Percentiles rank a stretch among this genome's conserved stretches.
Conservation (phyloP, 2,888 invertebrate species). For the Schizaphis graminum region DNA sequence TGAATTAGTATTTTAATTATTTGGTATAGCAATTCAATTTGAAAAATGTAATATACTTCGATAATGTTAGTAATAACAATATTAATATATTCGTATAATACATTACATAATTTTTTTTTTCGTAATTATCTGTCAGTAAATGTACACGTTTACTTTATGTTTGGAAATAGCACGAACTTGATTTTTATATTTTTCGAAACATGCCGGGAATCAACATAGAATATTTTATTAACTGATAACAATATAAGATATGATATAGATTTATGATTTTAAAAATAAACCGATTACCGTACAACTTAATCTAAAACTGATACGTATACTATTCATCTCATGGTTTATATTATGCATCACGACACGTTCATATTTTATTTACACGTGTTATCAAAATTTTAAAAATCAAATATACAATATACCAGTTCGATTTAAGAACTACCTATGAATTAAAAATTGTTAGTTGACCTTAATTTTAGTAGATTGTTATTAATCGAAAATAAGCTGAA, state of each 20-base stretch:
- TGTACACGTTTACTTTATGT: background rate
- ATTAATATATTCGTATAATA: background rate
- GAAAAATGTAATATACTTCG: background rate
- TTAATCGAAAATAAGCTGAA: background rate
- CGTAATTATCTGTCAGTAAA: background rate
- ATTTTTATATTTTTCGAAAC: background rate
- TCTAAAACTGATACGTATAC: background rate
- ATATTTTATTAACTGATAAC: too few species aligned
- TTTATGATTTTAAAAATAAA: background rate
- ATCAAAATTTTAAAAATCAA: background rate
- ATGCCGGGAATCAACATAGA: background rate
- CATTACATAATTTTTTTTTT: background rate
- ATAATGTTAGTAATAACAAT: background rate
- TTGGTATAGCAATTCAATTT: background rate
- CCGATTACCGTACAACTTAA: background rate
- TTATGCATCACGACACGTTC: background rate
- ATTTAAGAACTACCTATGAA: background rate
- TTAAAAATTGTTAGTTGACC: background rate
- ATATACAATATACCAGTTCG: background rate
- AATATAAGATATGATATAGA: background rate
- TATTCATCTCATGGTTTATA: background rate
- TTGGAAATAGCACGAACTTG: background rate
- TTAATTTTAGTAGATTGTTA: background rate
- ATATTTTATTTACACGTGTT: background rate
- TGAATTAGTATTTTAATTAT: background rate